These are phyloP conservation scores for Callopanchax toddi DNA, from an alignment of 2,113 vertebrate genomes.

Conservation along the genomic window DNA sequence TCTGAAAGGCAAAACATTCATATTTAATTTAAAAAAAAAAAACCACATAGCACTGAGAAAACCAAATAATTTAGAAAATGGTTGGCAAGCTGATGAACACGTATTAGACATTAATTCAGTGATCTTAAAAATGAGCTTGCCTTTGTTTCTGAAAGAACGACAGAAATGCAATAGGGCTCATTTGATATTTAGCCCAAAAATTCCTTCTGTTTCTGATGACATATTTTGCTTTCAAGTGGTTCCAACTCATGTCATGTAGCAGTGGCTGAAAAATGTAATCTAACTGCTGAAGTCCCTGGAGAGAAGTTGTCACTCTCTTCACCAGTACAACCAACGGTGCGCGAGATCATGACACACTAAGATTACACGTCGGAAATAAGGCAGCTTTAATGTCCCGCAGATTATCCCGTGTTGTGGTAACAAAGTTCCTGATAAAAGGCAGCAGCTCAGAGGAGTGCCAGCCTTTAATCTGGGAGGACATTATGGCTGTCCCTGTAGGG, in stretches of 20 bases:
- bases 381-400: constrained; percentile 57
- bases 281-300: not conserved
- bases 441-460: constrained; percentile 50
- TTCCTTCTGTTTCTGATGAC: too few species aligned
- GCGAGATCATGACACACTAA: constrained; percentile 39
- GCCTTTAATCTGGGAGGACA: constrained; percentile 69
- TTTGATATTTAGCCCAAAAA: too few species aligned
- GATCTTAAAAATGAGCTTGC: too few species aligned
- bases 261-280: constrained; percentile 4
- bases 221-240: not conserved
- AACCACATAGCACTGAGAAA: not conserved
- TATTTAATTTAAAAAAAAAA: too few species aligned
- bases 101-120: not conserved
- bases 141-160: too few species aligned
- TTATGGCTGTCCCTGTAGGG: constrained; percentile 53
- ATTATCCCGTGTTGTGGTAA: constrained; percentile 61
- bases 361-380: constrained; percentile 53
- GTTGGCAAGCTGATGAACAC: too few species aligned
- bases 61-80: not conserved
- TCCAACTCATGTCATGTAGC: not conserved
- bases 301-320: constrained; percentile 7
- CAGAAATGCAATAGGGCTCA: too few species aligned
- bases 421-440: constrained; percentile 63
- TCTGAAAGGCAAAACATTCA: constrained; percentile 80
- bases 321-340: constrained; percentile 12